Evolutionary conservation across 2,113 vertebrate genomes (phyloP).

Genomic region (Terrapene triunguis): DNA sequence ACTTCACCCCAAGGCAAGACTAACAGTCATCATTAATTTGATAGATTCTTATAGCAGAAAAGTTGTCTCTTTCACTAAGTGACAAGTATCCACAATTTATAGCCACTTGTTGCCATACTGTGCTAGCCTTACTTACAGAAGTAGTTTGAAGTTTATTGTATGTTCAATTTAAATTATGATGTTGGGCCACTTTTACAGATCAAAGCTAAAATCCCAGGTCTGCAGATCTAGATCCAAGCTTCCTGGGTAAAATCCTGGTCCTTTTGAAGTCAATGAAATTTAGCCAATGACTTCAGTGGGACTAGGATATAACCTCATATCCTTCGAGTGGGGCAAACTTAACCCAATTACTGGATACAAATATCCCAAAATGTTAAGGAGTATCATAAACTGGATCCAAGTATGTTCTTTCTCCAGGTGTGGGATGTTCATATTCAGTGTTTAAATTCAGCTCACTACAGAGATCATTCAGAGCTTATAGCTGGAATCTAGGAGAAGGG

Average conservation of each 20-base stretch:
- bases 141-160: background rate
- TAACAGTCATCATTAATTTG: background rate
- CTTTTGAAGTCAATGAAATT: background rate
- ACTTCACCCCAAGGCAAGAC: background rate
- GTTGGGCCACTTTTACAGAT: background rate
- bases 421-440: background rate
- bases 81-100: background rate
- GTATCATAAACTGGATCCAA: background rate
- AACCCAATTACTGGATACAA: background rate
- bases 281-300: background rate
- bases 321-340: background rate
- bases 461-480: background rate
- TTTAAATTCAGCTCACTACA: background rate
- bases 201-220: background rate
- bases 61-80: background rate
- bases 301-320: background rate
- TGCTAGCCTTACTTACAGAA: background rate
- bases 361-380: background rate
- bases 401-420: background rate
- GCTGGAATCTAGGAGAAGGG: background rate
- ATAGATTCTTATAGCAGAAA: too few relatives aligned
- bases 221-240: background rate
- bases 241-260: background rate
- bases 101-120: background rate
- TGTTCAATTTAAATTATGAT: background rate